Percentiles rank a stretch among this genome's conserved stretches.
Evolutionary conservation across 2,113 vertebrate genomes (phyloP).

Genomic region (Mola mola): DNA sequence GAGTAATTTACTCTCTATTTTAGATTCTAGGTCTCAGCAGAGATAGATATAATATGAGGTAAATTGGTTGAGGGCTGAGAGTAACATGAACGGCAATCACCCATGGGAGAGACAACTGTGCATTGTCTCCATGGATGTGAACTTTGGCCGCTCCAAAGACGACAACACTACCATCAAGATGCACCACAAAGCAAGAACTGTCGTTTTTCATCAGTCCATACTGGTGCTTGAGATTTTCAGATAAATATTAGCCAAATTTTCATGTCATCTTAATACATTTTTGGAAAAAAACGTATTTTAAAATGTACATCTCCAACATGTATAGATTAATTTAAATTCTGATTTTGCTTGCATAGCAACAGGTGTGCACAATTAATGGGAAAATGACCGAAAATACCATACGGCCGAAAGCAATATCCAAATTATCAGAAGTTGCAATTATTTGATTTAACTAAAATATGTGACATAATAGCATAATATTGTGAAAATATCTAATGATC

Average conservation of each 20-base stretch:
- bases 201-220: background rate
- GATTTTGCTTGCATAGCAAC: no score
- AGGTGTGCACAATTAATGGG: no score
- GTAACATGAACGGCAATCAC: conserved; percentile 74
- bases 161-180: conserved; percentile 50
- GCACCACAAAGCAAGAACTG: conserved; percentile 18
- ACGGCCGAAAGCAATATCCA: no score
- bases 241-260: conserved; percentile 28
- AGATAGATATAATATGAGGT: conserved; percentile 78
- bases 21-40: conserved; percentile 69
- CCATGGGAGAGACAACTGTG: conserved; percentile 49
- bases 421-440: no score
- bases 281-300: no score
- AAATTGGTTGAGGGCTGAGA: conserved; percentile 76
- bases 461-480: no score
- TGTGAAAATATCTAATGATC: no score
- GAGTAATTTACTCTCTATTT: conserved; percentile 76
- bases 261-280: no score
- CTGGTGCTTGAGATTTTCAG: background rate
- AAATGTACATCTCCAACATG: no score
- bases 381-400: no score
- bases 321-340: no score
- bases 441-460: no score
- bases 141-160: conserved; percentile 33
- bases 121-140: conserved; percentile 60